A percentile compares a stretch with the other conserved stretches of the same genome.
Evolutionary conservation across 1,140 invertebrate species (phyloP).

Genomic region (Nephotettix cincticeps): DNA sequence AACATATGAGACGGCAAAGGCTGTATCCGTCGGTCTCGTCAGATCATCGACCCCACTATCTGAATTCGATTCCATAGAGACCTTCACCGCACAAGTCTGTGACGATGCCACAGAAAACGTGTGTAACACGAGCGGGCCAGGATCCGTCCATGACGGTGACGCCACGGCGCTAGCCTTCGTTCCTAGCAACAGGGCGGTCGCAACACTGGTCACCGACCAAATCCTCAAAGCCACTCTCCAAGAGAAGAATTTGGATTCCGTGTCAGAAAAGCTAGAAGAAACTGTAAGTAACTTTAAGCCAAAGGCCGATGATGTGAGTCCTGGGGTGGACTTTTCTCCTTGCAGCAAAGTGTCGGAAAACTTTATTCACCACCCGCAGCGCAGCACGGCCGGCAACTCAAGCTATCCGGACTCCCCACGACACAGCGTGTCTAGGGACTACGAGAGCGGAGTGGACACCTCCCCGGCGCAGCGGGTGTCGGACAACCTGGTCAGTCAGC

Average conservation of each 20-base stretch:
- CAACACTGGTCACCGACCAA: not conserved
- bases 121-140: not conserved
- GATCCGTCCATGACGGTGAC: not conserved
- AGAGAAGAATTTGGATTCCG: constrained; percentile 4
- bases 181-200: not conserved
- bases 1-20: not conserved
- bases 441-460: constrained; percentile 36
- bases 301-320: not conserved
- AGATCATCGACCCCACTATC: not conserved
- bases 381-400: not conserved
- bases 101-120: not conserved
- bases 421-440: not conserved
- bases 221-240: not conserved
- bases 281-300: not conserved
- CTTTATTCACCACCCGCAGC: constrained; percentile 32
- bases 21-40: not conserved
- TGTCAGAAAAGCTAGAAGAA: not conserved
- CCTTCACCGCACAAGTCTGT: not conserved
- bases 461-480: constrained; percentile 36
- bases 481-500: constrained; percentile 31
- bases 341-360: constrained; percentile 35
- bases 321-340: constrained; percentile 31
- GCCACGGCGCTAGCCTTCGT: not conserved
- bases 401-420: not conserved
- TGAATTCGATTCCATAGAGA: not conserved